phyloP scores from a whole-genome alignment of 2,797 vertebrate species.

The Enteromius fasciolatus region DNA sequence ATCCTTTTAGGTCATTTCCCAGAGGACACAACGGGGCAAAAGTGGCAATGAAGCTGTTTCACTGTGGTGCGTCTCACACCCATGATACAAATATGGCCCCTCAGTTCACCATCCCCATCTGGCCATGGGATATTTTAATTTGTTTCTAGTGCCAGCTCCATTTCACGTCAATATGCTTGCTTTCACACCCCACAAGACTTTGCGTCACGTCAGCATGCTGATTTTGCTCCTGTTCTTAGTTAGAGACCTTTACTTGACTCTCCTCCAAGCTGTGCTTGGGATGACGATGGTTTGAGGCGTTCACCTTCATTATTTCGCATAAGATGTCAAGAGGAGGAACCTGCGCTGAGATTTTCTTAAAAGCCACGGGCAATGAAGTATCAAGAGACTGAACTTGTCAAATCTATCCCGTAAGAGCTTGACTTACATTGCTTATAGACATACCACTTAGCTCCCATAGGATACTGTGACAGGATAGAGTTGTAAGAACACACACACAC shows the following conservation, averaged over 20 bases:
- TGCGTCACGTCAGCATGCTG: constrained; percentile 46
- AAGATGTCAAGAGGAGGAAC: constrained; percentile 1
- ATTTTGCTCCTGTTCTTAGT: constrained; percentile 46
- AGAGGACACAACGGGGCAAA: constrained; percentile 48
- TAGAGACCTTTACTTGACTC: constrained; percentile 67
- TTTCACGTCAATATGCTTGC: constrained; percentile 75
- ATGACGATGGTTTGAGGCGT: constrained; percentile 56
- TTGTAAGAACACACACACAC: constrained; percentile 25
- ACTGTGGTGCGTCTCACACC: constrained; percentile 60
- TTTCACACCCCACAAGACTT: constrained; percentile 75
- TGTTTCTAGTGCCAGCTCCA: constrained; percentile 67
- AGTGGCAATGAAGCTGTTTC: constrained; percentile 35
- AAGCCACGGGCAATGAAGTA: constrained; percentile 12
- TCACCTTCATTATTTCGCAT: background rate
- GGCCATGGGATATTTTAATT: constrained; percentile 73
- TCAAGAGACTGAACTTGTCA: constrained; percentile 58
- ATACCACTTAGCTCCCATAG: constrained; percentile 55
- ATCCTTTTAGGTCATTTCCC: constrained; percentile 71
- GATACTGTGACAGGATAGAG: constrained; percentile 52
- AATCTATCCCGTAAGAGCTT: constrained; percentile 61
- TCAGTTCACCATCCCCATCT: constrained; percentile 72
- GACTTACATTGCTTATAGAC: constrained; percentile 48
- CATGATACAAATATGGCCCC: constrained; percentile 65
- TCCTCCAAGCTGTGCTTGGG: constrained; percentile 65
- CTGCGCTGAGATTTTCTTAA: constrained; percentile 19